Percentiles rank a stretch among this genome's conserved stretches.
These are phyloP conservation scores for Antitype chi DNA, from an alignment of 2,888 invertebrate species.

Conservation along the genomic window DNA sequence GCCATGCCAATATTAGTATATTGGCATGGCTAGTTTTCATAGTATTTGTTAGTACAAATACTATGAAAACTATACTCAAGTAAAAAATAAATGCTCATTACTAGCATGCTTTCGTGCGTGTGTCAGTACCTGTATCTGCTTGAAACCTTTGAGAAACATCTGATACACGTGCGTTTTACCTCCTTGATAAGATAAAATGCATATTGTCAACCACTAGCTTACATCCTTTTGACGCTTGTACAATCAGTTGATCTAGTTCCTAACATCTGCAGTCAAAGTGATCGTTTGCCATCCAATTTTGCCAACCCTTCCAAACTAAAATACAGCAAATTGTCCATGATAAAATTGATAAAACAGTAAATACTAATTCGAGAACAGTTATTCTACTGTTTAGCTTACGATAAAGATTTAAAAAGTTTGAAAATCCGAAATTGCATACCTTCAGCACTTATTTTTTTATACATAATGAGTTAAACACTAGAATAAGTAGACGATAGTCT, in stretches of 20 bases:
- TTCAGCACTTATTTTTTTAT: background rate
- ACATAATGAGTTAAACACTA: background rate
- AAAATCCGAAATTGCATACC: background rate
- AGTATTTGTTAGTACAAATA: no score
- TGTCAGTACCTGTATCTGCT: background rate
- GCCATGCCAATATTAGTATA: no score
- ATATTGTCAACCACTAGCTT: slow-evolving; percentile 12
- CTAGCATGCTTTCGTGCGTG: no score
- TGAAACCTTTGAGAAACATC: background rate
- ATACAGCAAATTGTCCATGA: background rate
- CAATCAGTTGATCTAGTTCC: slow-evolving; percentile 6
- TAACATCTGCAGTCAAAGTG: slow-evolving; percentile 13
- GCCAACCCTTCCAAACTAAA: background rate
- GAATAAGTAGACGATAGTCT: background rate
- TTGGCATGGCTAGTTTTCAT: no score
- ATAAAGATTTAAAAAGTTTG: background rate
- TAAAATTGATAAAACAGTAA: background rate
- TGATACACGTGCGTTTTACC: background rate
- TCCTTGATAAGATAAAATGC: slow-evolving; percentile 15
- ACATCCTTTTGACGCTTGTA: background rate
- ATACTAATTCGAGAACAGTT: background rate
- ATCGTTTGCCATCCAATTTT: slow-evolving; percentile 4
- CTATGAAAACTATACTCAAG: no score
- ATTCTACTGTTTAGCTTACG: background rate
- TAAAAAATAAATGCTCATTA: no score